phyloP scores from a whole-genome alignment of 2,888 invertebrate genomes.

The Drosophila ustulata region DNA sequence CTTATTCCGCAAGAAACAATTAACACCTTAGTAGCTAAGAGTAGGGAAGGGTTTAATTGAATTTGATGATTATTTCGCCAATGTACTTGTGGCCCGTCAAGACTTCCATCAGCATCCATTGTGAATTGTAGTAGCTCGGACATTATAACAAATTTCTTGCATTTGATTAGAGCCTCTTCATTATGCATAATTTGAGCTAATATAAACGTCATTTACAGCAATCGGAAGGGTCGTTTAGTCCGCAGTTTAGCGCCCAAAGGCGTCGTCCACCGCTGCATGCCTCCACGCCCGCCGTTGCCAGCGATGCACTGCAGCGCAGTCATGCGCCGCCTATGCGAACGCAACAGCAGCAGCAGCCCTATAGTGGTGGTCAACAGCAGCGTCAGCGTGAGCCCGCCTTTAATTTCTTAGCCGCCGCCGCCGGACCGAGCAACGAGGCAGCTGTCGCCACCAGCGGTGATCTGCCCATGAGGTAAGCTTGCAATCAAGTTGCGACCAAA shows the following conservation, averaged over 20 bases:
- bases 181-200: not conserved
- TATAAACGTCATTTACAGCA: slow-evolving; percentile 13
- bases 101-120: too few species aligned
- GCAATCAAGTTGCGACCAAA: too few species aligned
- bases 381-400: slow-evolving; percentile 76
- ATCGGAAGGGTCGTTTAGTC: slow-evolving; percentile 44
- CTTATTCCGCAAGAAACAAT: too few species aligned
- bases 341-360: slow-evolving; percentile 71
- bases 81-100: too few species aligned
- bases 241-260: slow-evolving; percentile 52
- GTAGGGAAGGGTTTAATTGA: too few species aligned
- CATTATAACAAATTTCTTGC: too few species aligned
- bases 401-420: slow-evolving; percentile 54
- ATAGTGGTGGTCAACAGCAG: slow-evolving; percentile 50
- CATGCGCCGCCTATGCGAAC: slow-evolving; percentile 35
- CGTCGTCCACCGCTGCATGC: slow-evolving; percentile 51
- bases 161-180: too few species aligned
- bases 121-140: too few species aligned
- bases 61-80: too few species aligned
- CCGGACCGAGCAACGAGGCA: slow-evolving; percentile 34
- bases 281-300: slow-evolving; percentile 54
- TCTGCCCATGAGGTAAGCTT: slow-evolving; percentile 63
- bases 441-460: slow-evolving; percentile 73
- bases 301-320: slow-evolving; percentile 35
- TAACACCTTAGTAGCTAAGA: too few species aligned